Base-by-base conservation (phyloP, 1,140 invertebrate genomes). In the Drosophila kikkawai region DNA sequence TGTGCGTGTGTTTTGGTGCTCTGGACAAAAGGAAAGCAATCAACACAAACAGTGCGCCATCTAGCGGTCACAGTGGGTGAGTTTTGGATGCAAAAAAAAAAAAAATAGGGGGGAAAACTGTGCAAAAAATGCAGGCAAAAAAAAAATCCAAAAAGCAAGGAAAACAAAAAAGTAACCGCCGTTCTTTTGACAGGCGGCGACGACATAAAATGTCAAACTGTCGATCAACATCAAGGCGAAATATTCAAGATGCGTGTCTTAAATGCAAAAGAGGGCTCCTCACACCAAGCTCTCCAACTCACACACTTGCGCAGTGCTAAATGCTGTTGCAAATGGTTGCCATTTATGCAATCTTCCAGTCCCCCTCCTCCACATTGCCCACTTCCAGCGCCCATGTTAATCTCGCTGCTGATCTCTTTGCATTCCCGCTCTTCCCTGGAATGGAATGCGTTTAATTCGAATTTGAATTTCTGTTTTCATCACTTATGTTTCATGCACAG, bases 161-260 rank as follows among this genome's bases (percentile, higher is more conserved):
- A 17, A 79, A 59, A 67, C 44, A 51, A 78, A 82, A 75, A 80
- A 82, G 29, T 79, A 82, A 79, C 76, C 71, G 65, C 63, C 84
- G 80, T 80, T 75, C 84, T 88, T 81, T 50, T 81, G 78, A 90
- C 85, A 88, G 78, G 47, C 81, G 71, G 81, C 85, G 75, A 90
- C 85, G 85, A 82, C 85, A 88, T 88, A 84, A 88, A 88, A 75
- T 90, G 85, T 88, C 85, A 88, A 88, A 85, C 85, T 90, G 85
- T 88, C 85, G 85, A 88, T 90, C 85, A 88, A 79, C 81, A 85
- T 88, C 84, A 90, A 84, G 84, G 84, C 84, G 85, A 87, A 87
- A 90, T 84, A 90, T 84, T 78, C 84, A 87, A 90, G 80, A 84
- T 84, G 84, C 84, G 84, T 87, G 84, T 84, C 73, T 84, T 60